Base-by-base conservation (phyloP, 2,888 invertebrate genomes). In the Ochlodes sylvanus region DNA sequence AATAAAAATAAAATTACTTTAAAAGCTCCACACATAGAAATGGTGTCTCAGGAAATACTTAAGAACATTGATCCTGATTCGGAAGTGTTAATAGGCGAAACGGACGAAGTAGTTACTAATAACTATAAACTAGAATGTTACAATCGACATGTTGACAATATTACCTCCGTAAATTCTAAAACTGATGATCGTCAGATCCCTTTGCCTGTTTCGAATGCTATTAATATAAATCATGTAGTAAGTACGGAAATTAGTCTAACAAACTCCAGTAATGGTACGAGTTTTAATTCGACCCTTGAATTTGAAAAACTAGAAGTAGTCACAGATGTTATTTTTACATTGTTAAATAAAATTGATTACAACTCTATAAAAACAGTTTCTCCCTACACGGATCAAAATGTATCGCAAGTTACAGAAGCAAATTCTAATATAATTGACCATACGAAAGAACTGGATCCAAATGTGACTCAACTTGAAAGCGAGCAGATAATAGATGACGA, bases 301-400 rank as follows among this genome's bases (percentile, higher is more conserved):
- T 93, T 93, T 70, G 93, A 93, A 70, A 90, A 88, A 74, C 82
- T 86, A 42, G 93, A 93, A 80, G 69, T 78, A 0, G 80, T 91
- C 7, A 74, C 86, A 0, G 92, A 92, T 60, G 71, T 92, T 6
- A 69, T 93, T 9, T 73, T 77, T 2, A 47, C 71, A 12, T 75
- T 93, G 41, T 70, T 92, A 0, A 83, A 81, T 56, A 82, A 73
- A 71, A 81, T 92, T 47, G 80, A 87, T 63, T 74, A 75, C 68
- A 73, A 77, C 34, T 17, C n/a, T 7, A 34, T 15, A 44, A 17
- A 38, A 55, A 57, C 47, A 60, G 14, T n/a, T 54, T 66, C 68
- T 54, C 67, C 69, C 10, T 67, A 69, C 62, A 63, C 38, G 12
- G 44, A 68, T 44, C 62, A 61, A 63, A 50, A 69, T 34, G 9